Evolutionary conservation across 2,113 vertebrate genomes (phyloP).

Genomic region (Grammomys surdaster): DNA sequence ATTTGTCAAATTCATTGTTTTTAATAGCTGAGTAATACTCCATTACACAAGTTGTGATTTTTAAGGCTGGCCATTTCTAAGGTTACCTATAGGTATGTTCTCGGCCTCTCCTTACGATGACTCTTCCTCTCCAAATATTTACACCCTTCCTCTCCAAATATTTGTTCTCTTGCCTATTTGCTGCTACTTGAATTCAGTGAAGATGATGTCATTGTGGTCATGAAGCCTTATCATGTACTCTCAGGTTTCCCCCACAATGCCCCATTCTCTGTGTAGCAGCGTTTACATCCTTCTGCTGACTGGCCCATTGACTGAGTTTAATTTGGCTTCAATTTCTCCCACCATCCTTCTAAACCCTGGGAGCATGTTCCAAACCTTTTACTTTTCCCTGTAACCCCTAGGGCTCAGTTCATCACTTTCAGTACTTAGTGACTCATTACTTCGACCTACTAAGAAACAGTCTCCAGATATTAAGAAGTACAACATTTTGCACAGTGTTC

Average conservation of each 20-base stretch:
- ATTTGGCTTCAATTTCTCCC: slow-evolving; percentile 6
- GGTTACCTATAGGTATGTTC: background rate
- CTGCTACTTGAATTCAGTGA: background rate
- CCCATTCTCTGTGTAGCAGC: background rate
- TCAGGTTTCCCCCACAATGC: background rate
- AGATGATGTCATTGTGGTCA: no score
- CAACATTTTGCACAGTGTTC: background rate
- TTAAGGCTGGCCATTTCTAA: background rate
- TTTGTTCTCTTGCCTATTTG: background rate
- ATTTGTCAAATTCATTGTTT: no score
- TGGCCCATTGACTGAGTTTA: background rate
- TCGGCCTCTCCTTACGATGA: background rate
- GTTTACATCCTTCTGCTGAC: background rate
- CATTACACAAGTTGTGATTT: background rate
- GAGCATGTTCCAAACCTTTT: background rate
- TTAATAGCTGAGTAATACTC: no score
- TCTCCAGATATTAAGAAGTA: slow-evolving; percentile 17
- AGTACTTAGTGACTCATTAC: background rate
- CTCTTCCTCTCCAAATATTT: background rate
- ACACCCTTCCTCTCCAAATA: background rate
- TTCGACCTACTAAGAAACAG: background rate
- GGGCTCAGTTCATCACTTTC: background rate
- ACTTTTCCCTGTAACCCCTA: background rate
- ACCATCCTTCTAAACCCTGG: background rate
- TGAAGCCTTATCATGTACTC: background rate